Percentiles rank a stretch among this genome's conserved stretches.
phyloP scores from a whole-genome alignment of 2,888 invertebrate species.

The Ennomos quercinarius region DNA sequence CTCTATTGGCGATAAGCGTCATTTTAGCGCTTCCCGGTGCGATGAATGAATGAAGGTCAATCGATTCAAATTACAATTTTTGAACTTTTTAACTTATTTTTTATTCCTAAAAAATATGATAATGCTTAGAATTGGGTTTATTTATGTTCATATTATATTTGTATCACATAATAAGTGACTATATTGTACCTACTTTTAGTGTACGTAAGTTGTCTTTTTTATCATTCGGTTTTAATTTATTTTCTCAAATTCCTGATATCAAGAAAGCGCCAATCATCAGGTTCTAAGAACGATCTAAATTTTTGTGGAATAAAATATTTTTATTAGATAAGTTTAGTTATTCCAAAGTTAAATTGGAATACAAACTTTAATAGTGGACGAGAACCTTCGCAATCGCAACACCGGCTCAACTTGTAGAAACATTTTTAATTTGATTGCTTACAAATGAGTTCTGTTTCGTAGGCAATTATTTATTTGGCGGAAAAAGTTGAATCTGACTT shows the following conservation, averaged over 20 bases:
- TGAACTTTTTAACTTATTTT: background rate
- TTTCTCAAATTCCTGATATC: no score
- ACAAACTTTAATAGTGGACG: conserved; percentile 59
- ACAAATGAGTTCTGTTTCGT: conserved; percentile 37
- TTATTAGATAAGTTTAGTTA: conserved; percentile 57
- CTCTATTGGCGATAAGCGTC: conserved; percentile 28
- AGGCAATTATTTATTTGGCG: conserved; percentile 37
- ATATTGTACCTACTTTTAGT: no score
- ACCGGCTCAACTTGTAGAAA: conserved; percentile 43
- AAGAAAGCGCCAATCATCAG: background rate
- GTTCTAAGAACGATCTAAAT: conserved; percentile 9
- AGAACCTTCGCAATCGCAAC: conserved; percentile 44
- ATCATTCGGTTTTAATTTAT: no score
- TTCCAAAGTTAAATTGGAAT: conserved; percentile 72
- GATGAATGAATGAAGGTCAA: conserved; percentile 21
- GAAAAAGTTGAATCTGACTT: background rate
- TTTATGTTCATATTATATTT: no score
- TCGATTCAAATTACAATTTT: conserved; percentile 2
- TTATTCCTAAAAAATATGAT: background rate
- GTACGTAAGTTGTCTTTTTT: no score
- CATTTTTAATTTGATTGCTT: conserved; percentile 50
- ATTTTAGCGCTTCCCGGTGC: conserved; percentile 12
- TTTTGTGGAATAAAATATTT: conserved; percentile 26
- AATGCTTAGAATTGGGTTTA: no score
- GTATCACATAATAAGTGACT: no score